Percentiles rank a stretch among this genome's conserved stretches.
Evolutionary conservation across 2,113 vertebrate species (phyloP).

Genomic region (Gobius niger): DNA sequence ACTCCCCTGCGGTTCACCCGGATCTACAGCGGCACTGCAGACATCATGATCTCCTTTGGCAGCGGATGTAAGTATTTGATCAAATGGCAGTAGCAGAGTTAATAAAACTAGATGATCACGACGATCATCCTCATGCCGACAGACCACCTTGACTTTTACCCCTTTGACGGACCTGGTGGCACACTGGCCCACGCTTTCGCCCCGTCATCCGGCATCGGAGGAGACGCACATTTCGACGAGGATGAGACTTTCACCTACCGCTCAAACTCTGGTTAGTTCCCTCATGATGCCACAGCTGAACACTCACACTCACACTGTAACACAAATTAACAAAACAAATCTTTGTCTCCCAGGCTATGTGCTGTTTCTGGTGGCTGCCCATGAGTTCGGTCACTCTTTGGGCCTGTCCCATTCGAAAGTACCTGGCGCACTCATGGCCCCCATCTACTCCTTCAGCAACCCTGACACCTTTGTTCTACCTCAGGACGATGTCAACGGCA

Average conservation of each 20-base stretch:
- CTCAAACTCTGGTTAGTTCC: constrained; percentile 67
- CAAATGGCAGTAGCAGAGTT: neutral
- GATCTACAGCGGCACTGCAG: constrained; percentile 69
- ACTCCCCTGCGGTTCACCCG: constrained; percentile 82
- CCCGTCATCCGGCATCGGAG: constrained; percentile 69
- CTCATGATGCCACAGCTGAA: neutral
- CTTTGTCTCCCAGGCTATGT: constrained; percentile 65
- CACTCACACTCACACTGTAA: neutral
- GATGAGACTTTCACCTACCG: constrained; percentile 77
- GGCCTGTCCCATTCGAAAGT: constrained; percentile 78
- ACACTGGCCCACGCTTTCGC: constrained; percentile 80
- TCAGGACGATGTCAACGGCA: constrained; percentile 78
- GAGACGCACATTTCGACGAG: constrained; percentile 84
- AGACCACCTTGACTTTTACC: constrained; percentile 82
- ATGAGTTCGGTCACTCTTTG: constrained; percentile 83
- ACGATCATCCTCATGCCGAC: constrained; percentile 3
- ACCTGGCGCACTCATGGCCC: constrained; percentile 77
- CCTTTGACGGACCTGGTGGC: constrained; percentile 82
- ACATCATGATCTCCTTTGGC: constrained; percentile 88
- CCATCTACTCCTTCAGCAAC: constrained; percentile 67
- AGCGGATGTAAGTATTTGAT: constrained; percentile 69
- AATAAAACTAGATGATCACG: neutral
- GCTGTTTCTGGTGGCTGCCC: constrained; percentile 76
- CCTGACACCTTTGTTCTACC: constrained; percentile 79
- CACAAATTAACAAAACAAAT: neutral